Evolutionary conservation across 2,113 vertebrate genomes (phyloP).

Genomic region (Tychaedon coryphoeus): DNA sequence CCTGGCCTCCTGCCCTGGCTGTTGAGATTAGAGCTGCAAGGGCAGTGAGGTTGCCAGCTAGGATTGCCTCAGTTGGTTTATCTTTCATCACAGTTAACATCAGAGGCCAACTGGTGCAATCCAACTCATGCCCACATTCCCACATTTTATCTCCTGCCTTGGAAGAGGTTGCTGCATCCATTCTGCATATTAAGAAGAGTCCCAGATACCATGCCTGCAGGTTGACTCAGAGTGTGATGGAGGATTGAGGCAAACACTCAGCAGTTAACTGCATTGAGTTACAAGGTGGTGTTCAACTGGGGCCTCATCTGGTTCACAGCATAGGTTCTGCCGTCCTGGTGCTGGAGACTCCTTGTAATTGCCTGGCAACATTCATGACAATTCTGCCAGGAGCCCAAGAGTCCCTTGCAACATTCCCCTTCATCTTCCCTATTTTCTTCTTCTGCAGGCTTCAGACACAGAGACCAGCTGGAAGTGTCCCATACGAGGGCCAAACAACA

Average conservation of each 20-base stretch:
- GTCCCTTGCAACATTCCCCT: not conserved
- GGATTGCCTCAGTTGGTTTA: not conserved
- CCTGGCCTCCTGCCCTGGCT: not conserved
- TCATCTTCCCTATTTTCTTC: not conserved
- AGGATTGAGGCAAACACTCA: not conserved
- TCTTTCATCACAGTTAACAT: not conserved
- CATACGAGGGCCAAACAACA: slow-evolving; percentile 55
- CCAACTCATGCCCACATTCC: not conserved
- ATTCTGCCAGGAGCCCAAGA: not conserved
- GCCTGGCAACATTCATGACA: not conserved
- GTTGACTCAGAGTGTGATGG: not conserved
- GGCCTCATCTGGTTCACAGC: not conserved
- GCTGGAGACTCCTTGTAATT: not conserved
- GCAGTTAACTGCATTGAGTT: not conserved
- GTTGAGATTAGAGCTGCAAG: not conserved
- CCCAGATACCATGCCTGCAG: accelerated
- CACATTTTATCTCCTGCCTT: not conserved
- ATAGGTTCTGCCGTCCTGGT: not conserved
- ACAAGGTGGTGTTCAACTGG: not conserved
- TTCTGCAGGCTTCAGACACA: slow-evolving; percentile 74
- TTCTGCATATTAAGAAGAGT: not conserved
- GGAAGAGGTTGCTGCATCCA: not conserved
- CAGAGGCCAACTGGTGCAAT: not conserved
- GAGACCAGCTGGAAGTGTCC: slow-evolving; percentile 56
- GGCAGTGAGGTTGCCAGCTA: not conserved